Base-by-base conservation (phyloP, 2,888 invertebrate species). In the Suillia variegata region DNA sequence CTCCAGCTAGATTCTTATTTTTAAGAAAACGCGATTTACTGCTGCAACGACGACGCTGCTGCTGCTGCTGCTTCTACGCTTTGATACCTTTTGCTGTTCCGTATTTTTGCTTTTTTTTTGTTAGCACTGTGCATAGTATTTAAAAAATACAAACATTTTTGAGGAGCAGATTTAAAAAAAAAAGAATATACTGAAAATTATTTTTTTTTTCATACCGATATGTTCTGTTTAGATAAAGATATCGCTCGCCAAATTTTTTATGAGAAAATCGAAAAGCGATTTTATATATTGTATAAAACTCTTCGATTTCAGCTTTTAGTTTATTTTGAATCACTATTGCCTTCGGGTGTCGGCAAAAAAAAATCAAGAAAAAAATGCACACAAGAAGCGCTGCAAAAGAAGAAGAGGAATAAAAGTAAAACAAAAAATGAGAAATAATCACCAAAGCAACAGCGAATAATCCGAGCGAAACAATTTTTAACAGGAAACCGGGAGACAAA, bases 401-500 rank as follows among this genome's bases (percentile, higher is more conserved):
- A n/a, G 38, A 38, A 38, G 4, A 38, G n/a, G 4, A 38, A 45
- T 3, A 18, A 20, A 17, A 20, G 18, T 20, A 3, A 8, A 20
- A 13, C n/a, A 52, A 61, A 59, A 49, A 42, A 48, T 48, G 45
- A 52, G 58, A 62, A 54, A 61, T 63, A 63, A 65, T 65, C 62
- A 63, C 61, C 61, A 61, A 65, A 61, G 65, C 65, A 65, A 62
- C 62, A 65, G 52, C 58, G 59, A 61, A 61, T 65, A 61, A 65
- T 58, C 59, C 62, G 63, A 65, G 53, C 59, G 62, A 59, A 62
- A 56, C 48, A 59, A 58, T 51, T 57, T 54, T 54, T 55, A 56
- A 55, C 58, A 56, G 56, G 18, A 59, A 51, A 59, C 42, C 20
- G 15, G 12, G n/a, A n/a, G 12, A n/a, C 38, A 38, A 38, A 3